A percentile compares a stretch with the other conserved stretches of the same genome.
Conservation (phyloP, 2,113 vertebrate species). For the Mustelus asterias region DNA sequence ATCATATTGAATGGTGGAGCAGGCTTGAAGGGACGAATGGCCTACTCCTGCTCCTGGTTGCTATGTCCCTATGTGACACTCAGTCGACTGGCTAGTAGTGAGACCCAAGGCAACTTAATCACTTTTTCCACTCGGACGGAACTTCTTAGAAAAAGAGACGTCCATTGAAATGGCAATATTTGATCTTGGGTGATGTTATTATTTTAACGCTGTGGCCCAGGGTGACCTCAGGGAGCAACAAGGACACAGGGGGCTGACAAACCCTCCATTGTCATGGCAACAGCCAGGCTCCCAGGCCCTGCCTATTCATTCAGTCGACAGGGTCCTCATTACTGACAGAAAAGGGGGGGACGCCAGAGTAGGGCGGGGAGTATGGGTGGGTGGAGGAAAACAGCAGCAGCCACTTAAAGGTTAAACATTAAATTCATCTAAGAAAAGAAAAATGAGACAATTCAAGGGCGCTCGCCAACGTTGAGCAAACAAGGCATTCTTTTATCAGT, state of each 20-base stretch:
- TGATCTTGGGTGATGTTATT: background rate
- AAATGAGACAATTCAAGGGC: background rate
- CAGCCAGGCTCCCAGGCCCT: background rate
- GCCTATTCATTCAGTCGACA: background rate
- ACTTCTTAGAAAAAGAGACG: background rate
- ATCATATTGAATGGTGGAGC: too few relatives aligned
- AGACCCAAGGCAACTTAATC: background rate
- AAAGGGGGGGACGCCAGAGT: background rate
- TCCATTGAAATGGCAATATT: background rate
- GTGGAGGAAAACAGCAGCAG: background rate
- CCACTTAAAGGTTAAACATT: background rate
- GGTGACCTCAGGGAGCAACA: background rate
- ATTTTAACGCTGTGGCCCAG: background rate
- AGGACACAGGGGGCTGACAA: background rate
- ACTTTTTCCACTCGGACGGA: background rate
- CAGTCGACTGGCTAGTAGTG: background rate
- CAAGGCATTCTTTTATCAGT: background rate
- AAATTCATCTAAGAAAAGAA: background rate
- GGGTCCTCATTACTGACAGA: background rate
- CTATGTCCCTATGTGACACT: too few relatives aligned
- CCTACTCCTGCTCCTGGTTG: background rate
- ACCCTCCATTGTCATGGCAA: background rate
- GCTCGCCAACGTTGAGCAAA: background rate
- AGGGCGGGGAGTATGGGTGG: background rate
- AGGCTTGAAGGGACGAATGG: background rate